Percentiles rank a stretch among this genome's conserved stretches.
These are phyloP conservation scores for Chelmon rostratus DNA, from an alignment of 2,797 vertebrate genomes.

Conservation along the genomic window DNA sequence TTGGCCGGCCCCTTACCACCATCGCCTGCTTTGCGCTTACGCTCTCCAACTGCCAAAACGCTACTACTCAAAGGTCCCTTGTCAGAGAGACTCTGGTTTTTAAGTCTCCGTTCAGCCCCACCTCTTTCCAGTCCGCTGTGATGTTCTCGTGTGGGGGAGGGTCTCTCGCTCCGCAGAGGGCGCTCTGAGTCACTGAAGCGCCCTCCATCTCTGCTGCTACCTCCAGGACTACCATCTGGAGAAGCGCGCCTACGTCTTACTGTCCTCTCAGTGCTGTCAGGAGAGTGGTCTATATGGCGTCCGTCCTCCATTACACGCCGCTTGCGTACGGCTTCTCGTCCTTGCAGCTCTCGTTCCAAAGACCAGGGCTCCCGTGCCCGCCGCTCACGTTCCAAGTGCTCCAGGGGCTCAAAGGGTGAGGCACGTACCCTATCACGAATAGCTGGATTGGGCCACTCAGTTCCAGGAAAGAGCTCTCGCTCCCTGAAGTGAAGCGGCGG, in stretches of 20 bases:
- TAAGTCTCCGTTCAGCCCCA: constrained; percentile 86
- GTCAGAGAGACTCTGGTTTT: constrained; percentile 79
- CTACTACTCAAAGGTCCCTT: constrained; percentile 64
- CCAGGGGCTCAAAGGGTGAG: constrained; percentile 92
- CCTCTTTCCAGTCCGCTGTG: constrained; percentile 90
- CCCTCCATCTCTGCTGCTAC: constrained; percentile 90
- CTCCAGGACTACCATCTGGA: constrained; percentile 89
- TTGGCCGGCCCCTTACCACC: constrained; percentile 89
- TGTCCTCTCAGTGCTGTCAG: constrained; percentile 92
- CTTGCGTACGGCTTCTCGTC: constrained; percentile 92
- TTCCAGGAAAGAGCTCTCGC: constrained; percentile 92
- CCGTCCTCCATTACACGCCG: constrained; percentile 91
- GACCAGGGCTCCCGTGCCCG: constrained; percentile 94
- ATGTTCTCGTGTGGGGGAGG: constrained; percentile 89
- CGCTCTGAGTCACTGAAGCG: constrained; percentile 94
- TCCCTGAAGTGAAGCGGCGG: constrained; percentile 96
- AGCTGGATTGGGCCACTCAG: constrained; percentile 94
- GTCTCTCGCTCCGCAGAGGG: constrained; percentile 88
- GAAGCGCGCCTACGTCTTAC: constrained; percentile 91
- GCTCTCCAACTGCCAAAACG: constrained; percentile 72
- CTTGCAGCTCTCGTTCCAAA: constrained; percentile 93
- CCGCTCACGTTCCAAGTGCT: constrained; percentile 92
- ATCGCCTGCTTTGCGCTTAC: constrained; percentile 87
- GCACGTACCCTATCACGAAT: constrained; percentile 93
- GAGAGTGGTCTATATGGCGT: constrained; percentile 94